These are phyloP conservation scores for Cryptophagus acutangulus DNA, from an alignment of 2,888 invertebrate species.

Conservation along the genomic window DNA sequence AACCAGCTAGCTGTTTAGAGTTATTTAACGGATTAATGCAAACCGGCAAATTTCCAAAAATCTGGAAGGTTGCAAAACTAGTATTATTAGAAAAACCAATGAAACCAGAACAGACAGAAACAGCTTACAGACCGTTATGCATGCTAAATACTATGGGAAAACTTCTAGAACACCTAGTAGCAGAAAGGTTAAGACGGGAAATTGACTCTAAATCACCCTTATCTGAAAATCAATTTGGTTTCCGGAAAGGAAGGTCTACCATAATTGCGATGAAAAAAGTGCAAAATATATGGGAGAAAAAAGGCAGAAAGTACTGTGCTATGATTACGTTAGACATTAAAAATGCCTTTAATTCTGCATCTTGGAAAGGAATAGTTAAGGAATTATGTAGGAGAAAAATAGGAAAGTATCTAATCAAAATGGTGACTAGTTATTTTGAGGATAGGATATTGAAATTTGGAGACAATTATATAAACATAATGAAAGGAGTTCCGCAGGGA, in stretches of 20 bases:
- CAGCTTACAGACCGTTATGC: slow-evolving; percentile 18
- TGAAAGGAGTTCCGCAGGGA: slow-evolving; percentile 8
- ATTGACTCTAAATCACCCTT: slow-evolving; percentile 7
- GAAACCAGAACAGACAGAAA: not conserved
- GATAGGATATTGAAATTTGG: slow-evolving; percentile 4
- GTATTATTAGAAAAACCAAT: slow-evolving; percentile 13
- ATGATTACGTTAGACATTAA: slow-evolving; percentile 10
- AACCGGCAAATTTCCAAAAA: slow-evolving; percentile 11
- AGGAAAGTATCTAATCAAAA: not conserved
- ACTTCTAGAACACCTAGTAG: slow-evolving; percentile 12
- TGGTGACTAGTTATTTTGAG: slow-evolving; percentile 4
- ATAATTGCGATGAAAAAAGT: slow-evolving; percentile 7
- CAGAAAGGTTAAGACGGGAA: slow-evolving; percentile 8
- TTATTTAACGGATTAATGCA: slow-evolving; percentile 10
- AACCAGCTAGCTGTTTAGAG: too few relatives aligned
- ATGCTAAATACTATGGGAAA: slow-evolving; percentile 15
- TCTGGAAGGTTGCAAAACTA: slow-evolving; percentile 21
- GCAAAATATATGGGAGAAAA: not conserved
- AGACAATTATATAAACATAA: not conserved
- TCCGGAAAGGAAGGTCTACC: slow-evolving; percentile 12
- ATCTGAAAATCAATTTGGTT: slow-evolving; percentile 16
- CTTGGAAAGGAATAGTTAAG: slow-evolving; percentile 10
- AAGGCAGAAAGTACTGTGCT: not conserved
- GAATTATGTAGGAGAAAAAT: not conserved
- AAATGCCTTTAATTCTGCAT: slow-evolving; percentile 17